Conservation (phyloP, 2,797 vertebrate genomes). For the Ibycter americanus region DNA sequence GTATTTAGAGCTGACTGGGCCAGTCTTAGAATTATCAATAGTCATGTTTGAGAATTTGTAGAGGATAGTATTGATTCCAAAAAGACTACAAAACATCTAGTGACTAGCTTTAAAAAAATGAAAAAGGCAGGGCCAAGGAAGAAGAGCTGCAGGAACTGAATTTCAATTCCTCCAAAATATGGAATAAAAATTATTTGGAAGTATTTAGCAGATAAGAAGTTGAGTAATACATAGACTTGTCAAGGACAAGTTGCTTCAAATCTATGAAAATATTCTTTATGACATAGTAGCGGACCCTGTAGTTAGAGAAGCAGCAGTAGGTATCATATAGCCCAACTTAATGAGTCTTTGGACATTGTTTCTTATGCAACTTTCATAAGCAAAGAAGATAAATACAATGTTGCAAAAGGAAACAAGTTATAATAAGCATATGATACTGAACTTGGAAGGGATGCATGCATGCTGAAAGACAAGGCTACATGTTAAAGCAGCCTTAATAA, state of each 20-base stretch:
- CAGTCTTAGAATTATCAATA: background rate
- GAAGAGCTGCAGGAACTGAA: background rate
- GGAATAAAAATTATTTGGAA: background rate
- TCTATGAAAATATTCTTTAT: background rate
- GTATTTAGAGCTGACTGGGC: background rate
- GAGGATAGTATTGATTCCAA: background rate
- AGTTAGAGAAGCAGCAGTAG: background rate
- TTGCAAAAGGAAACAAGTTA: background rate
- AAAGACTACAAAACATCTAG: background rate
- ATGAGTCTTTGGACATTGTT: background rate
- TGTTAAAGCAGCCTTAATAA: background rate
- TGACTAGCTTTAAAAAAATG: background rate
- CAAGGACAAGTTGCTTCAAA: background rate
- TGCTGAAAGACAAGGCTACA: background rate
- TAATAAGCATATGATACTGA: background rate
- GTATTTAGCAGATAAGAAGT: background rate
- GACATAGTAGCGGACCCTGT: background rate
- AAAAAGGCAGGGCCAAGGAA: background rate
- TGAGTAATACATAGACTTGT: background rate
- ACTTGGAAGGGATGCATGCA: background rate
- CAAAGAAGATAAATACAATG: background rate
- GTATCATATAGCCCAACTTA: background rate
- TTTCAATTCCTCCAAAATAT: background rate
- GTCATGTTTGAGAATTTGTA: background rate
- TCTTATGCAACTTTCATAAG: background rate